A percentile compares a stretch with the other conserved stretches of the same genome.
phyloP scores from a whole-genome alignment of 2,888 invertebrate genomes.

The Himalopsyche kuldschensis region DNA sequence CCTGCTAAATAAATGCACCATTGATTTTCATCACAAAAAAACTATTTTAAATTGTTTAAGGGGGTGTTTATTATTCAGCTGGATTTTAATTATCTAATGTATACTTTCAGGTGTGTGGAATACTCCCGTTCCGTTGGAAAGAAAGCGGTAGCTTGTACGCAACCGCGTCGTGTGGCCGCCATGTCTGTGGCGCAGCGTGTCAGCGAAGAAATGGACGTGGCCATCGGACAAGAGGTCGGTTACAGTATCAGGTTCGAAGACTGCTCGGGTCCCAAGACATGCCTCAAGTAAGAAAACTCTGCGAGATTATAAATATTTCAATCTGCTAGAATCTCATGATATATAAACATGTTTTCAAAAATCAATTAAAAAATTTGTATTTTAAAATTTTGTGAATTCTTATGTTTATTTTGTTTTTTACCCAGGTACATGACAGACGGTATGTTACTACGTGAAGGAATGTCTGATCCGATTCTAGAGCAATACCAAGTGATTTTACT shows the following conservation, averaged over 20 bases:
- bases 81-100: too few species aligned
- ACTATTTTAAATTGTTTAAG: too few species aligned
- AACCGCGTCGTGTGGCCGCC: conserved; percentile 95
- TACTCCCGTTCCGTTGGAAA: conserved; percentile 67
- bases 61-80: too few species aligned
- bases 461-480: conserved; percentile 98
- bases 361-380: too few species aligned
- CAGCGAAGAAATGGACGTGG: conserved; percentile 99
- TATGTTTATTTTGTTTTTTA: conserved; percentile 34
- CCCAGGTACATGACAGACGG: conserved; percentile 96
- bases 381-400: too few species aligned
- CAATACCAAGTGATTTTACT: conserved; percentile 93
- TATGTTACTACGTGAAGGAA: conserved; percentile 98
- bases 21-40: too few species aligned
- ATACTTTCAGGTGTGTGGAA: conserved; percentile 65
- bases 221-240: conserved; percentile 87
- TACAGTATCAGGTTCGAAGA: conserved; percentile 99
- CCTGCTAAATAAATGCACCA: too few species aligned
- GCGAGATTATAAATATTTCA: background rate
- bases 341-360: too few species aligned
- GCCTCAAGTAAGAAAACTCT: conserved; percentile 72
- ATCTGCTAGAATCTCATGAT: background rate
- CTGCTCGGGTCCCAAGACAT: conserved; percentile 91
- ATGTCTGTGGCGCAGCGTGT: conserved; percentile 99
- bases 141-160: conserved; percentile 93